These are phyloP conservation scores for Allacma fusca DNA, from an alignment of 2,888 invertebrate genomes.

Conservation along the genomic window DNA sequence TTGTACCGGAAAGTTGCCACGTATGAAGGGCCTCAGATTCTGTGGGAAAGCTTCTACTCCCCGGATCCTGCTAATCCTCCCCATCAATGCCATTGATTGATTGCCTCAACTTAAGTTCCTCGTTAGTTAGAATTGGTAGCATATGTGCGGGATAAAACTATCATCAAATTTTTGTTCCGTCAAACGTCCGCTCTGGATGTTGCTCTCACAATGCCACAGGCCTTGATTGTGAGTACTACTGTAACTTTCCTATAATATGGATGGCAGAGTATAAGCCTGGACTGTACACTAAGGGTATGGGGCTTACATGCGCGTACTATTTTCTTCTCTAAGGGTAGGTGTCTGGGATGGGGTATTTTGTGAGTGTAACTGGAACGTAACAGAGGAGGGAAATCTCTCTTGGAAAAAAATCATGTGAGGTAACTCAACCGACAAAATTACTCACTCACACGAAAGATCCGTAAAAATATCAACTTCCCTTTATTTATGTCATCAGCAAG, in stretches of 20 bases:
- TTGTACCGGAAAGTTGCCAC: not conserved
- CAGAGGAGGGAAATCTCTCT: not conserved
- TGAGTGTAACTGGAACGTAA: not conserved
- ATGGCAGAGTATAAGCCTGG: no score
- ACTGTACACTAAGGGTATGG: no score
- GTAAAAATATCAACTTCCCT: conserved; percentile 22
- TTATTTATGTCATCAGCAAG: conserved; percentile 8
- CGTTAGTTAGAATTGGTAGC: conserved; percentile 21
- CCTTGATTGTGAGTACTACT: no score
- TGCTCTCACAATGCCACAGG: not conserved
- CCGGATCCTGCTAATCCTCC: conserved; percentile 14
- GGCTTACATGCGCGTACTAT: no score
- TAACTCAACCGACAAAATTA: conserved; percentile 20
- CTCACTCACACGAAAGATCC: conserved; percentile 24
- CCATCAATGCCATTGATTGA: conserved; percentile 39
- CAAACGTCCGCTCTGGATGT: conserved; percentile 1
- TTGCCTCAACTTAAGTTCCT: conserved; percentile 29
- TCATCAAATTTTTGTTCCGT: conserved; percentile 35
- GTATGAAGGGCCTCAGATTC: no score
- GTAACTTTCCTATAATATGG: no score
- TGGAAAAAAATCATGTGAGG: conserved; percentile 20
- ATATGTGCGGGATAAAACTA: conserved; percentile 26
- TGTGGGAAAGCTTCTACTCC: no score
- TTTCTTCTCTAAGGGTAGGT: no score
- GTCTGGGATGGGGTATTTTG: not conserved